A percentile compares a stretch with the other conserved stretches of the same genome.
These are phyloP conservation scores for Sinocyclocheilus rhinocerous DNA, from an alignment of 2,113 vertebrate genomes.

Conservation along the genomic window DNA sequence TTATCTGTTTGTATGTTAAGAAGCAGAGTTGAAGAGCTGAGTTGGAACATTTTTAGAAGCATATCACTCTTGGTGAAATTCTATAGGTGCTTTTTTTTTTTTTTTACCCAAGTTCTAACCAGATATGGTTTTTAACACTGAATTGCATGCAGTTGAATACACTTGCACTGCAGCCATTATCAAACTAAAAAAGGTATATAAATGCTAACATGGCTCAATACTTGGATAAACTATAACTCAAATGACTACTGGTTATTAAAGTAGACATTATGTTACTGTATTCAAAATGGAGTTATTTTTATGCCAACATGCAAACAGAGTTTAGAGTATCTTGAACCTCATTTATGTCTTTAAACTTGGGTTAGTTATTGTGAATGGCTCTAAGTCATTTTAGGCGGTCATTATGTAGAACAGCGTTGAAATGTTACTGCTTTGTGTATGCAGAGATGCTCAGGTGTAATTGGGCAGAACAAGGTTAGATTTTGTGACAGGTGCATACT, in stretches of 20 bases:
- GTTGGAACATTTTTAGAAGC: background rate
- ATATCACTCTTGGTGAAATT: conserved; percentile 4
- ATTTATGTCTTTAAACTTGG: background rate
- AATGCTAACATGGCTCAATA: background rate
- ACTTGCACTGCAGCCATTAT: background rate
- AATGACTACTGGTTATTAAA: conserved; percentile 26
- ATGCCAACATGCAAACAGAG: background rate
- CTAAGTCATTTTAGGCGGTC: background rate
- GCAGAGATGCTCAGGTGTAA: conserved; percentile 37
- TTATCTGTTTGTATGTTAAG: conserved; percentile 37
- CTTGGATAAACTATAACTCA: background rate
- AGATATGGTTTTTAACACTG: conserved; percentile 18
- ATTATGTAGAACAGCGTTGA: conserved; percentile 5
- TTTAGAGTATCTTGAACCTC: background rate
- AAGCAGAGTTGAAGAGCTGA: background rate
- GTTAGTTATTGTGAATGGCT: conserved; percentile 17
- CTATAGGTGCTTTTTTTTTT: background rate
- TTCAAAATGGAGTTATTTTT: background rate
- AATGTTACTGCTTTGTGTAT: conserved; percentile 39
- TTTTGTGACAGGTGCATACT: conserved; percentile 2
- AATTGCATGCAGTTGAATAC: conserved; percentile 2
- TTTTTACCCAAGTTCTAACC: background rate
- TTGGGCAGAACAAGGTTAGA: conserved; percentile 14
- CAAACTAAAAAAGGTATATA: background rate
- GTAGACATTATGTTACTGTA: conserved; percentile 3